Evolutionary conservation across 2,113 vertebrate genomes (phyloP).

Genomic region (Diglossa brunneiventris): DNA sequence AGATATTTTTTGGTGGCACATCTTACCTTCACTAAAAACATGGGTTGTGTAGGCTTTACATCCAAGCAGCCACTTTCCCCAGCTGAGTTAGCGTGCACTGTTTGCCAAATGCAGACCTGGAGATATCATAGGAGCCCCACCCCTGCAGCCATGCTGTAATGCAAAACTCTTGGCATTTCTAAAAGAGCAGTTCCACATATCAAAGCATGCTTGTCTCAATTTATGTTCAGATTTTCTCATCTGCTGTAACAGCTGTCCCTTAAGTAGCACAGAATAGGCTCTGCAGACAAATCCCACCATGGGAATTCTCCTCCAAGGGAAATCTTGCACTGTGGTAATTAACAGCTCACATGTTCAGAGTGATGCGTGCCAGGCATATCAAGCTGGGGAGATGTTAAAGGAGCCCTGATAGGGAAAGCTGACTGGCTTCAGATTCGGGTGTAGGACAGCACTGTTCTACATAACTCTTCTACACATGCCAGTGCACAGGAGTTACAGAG

Average conservation of each 20-base stretch:
- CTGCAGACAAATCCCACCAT: background rate
- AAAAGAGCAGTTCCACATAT: constrained; percentile 14
- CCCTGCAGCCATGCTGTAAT: background rate
- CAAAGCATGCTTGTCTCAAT: constrained; percentile 8
- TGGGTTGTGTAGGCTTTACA: background rate
- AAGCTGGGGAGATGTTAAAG: background rate
- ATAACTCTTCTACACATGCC: background rate
- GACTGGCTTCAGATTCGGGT: background rate
- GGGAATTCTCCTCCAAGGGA: constrained; percentile 52
- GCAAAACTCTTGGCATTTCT: constrained; percentile 29
- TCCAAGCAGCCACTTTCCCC: background rate
- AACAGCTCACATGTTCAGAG: constrained; percentile 6
- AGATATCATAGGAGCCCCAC: background rate
- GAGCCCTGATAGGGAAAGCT: background rate
- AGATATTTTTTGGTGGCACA: background rate
- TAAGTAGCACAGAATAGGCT: background rate
- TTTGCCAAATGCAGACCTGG: background rate
- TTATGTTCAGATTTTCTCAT: constrained; percentile 47
- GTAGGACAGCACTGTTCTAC: background rate
- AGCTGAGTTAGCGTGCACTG: background rate
- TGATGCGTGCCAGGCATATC: background rate
- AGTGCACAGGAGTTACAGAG: background rate
- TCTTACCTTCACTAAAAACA: background rate
- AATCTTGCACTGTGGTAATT: constrained; percentile 7
- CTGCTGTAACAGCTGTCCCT: constrained; percentile 56